phyloP scores from a whole-genome alignment of 2,113 vertebrate genomes.

The Potamarius usumacintae region DNA sequence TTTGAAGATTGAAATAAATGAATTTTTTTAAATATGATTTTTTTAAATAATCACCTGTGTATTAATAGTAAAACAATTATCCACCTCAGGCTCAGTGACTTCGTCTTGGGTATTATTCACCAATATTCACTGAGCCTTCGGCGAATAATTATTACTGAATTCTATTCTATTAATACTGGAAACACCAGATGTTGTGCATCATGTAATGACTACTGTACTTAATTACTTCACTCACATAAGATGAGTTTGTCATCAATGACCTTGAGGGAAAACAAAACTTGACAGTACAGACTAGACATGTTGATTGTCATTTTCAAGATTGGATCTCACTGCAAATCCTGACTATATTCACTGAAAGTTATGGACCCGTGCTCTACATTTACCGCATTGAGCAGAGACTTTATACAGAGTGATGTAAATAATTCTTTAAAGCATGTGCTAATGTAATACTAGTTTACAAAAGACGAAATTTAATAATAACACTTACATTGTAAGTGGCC shows the following conservation, averaged over 20 bases:
- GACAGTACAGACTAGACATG: background rate
- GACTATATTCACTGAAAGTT: background rate
- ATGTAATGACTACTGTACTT: background rate
- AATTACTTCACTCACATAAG: background rate
- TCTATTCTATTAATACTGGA: background rate
- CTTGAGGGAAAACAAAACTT: background rate
- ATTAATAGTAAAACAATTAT: too few species aligned
- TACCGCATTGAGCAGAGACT: background rate
- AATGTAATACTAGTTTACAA: background rate
- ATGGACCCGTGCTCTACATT: background rate
- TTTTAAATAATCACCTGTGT: too few species aligned
- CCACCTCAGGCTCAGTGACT: too few species aligned
- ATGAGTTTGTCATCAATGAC: background rate
- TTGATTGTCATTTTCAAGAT: background rate
- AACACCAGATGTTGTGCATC: background rate
- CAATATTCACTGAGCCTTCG: too few species aligned
- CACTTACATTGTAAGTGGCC: conserved; percentile 39
- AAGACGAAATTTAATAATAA: background rate
- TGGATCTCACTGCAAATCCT: background rate
- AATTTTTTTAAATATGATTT: too few species aligned
- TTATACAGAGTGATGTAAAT: background rate
- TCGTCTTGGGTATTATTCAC: too few species aligned
- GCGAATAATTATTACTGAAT: background rate
- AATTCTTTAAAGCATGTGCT: background rate
- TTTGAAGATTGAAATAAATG: too few species aligned